These are phyloP conservation scores for Acleris sparsana DNA, from an alignment of 2,888 invertebrate genomes.

Conservation along the genomic window DNA sequence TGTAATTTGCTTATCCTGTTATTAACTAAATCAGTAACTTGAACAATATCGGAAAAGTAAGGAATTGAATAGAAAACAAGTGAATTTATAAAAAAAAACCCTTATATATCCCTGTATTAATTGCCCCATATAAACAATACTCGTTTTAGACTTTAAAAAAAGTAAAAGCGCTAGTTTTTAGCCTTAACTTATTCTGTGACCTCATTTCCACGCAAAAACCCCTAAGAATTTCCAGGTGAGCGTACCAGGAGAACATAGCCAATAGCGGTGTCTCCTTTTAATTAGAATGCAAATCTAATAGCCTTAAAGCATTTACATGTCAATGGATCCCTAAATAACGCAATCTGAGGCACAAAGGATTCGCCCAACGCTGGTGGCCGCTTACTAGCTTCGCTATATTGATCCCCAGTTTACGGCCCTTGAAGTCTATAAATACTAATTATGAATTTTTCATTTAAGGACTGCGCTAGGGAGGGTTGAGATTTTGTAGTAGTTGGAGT, in stretches of 20 bases:
- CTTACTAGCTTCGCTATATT: constrained; percentile 60
- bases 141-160: too few relatives aligned
- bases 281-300: constrained; percentile 83
- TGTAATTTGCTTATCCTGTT: too few relatives aligned
- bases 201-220: constrained; percentile 14
- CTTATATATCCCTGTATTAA: too few relatives aligned
- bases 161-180: too few relatives aligned
- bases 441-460: constrained; percentile 32
- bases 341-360: constrained; percentile 73
- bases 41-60: too few relatives aligned
- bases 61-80: too few relatives aligned
- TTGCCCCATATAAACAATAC: too few relatives aligned
- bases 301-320: constrained; percentile 79
- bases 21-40: too few relatives aligned
- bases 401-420: constrained; percentile 60
- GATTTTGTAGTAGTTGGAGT: too few relatives aligned
- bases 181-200: neutral
- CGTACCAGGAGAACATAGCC: constrained; percentile 43
- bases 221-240: constrained; percentile 32
- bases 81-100: too few relatives aligned
- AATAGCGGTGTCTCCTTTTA: constrained; percentile 69
- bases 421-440: constrained; percentile 62
- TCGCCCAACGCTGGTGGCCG: constrained; percentile 47
- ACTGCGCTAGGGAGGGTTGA: too few relatives aligned
- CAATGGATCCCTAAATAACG: constrained; percentile 78